Evolutionary conservation across 2,113 vertebrate species (phyloP), one percentile per base, ranked within the genome.

Genomic region (Burhinus oedicnemus): DNA sequence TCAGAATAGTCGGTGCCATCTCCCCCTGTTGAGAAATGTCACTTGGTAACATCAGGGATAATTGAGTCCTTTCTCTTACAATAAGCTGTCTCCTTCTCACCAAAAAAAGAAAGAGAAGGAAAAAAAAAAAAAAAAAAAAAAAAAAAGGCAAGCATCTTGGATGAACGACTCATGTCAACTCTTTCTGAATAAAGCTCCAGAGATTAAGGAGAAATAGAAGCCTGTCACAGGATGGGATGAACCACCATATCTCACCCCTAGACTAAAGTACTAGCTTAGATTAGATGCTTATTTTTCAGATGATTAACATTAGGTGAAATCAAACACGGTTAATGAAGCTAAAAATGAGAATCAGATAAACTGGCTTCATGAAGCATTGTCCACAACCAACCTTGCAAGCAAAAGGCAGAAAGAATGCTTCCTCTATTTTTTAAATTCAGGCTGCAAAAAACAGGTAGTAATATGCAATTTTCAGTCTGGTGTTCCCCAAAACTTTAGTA

Each of bases 81-180:
- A 66, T 29, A 32, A 42, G 5, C 2, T 64, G 19, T 11, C 7
- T 30, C 10, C 27, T 44, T 44, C n/a, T 75, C 51, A 45, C 1
- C 1, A 26, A 22, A 47, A 47, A 25, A 16, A 17, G 10, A 16
- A 1, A 12, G 3, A 7, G 3, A 6, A 16, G 11, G 5, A 4
- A 16, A 8, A n/a, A 4, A 12, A 14, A 9, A 15, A 21, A 8
- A 36, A 5, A 0, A 9, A 22, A 22, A 19, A 11, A 12, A 19
- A 18, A 27, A 18, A 7, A 34, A 36, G 25, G 25, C 9, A 40
- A 49, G 5, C 4, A 70, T 12, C 36, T 58, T 40, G 19, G 15
- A 71, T 7, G 4, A 84, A 66, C 6, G 6, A 34, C 15, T 71
- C 15, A 17, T 23, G 18, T 52, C 49, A 45, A 27, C 4, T 83